A percentile compares a stretch with the other conserved stretches of the same genome.
Evolutionary conservation across 2,113 vertebrate genomes (phyloP).

Genomic region (Orcinus orca): DNA sequence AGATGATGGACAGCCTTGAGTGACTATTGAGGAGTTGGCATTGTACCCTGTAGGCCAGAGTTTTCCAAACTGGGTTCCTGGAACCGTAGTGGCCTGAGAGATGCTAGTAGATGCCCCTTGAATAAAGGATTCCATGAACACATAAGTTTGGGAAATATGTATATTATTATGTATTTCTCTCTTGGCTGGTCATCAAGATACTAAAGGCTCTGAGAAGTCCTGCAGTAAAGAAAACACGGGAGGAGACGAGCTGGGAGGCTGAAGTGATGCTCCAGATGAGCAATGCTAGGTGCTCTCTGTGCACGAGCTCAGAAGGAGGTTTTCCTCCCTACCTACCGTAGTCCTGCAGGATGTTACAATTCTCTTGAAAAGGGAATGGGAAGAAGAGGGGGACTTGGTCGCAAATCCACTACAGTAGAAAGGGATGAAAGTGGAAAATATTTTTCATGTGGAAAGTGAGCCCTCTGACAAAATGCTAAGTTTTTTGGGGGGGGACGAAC

Average conservation of each 20-base stretch:
- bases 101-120: neutral
- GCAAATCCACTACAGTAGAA: neutral
- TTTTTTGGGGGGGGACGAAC: neutral
- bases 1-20: neutral
- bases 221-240: neutral
- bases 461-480: neutral
- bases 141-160: neutral
- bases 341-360: neutral
- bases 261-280: neutral
- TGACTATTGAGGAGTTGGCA: neutral
- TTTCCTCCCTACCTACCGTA: neutral
- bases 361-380: neutral
- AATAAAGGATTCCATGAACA: neutral
- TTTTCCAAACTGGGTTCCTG: neutral
- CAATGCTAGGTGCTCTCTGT: neutral
- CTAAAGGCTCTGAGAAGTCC: neutral
- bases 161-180: neutral
- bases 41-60: neutral
- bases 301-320: neutral
- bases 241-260: neutral
- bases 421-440: neutral
- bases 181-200: neutral
- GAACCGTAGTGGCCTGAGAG: neutral
- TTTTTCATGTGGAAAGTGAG: neutral
- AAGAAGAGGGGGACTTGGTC: neutral